Conservation (phyloP, 2,113 vertebrate species). For the Eleginops maclovinus region DNA sequence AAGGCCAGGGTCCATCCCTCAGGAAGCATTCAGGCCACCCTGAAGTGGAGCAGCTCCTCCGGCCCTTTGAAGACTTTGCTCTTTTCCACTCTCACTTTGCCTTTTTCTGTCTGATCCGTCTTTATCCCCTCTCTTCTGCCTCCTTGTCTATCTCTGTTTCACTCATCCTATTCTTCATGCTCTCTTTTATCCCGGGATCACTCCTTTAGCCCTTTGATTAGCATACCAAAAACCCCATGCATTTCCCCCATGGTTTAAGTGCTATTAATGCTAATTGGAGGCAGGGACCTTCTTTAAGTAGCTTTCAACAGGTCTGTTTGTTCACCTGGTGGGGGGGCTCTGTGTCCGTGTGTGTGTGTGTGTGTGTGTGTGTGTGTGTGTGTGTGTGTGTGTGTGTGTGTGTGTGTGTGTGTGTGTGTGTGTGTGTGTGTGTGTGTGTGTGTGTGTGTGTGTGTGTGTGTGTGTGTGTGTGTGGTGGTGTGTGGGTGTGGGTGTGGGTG, state of each 20-base stretch:
- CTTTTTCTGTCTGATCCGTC: slow-evolving; percentile 76
- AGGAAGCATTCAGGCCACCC: slow-evolving; percentile 77
- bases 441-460: slow-evolving; percentile 31
- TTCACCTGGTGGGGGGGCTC: slow-evolving; percentile 76
- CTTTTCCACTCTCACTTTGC: slow-evolving; percentile 67
- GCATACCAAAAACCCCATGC: slow-evolving; percentile 81
- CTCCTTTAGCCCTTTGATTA: slow-evolving; percentile 78
- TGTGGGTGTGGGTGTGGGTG: slow-evolving; percentile 6
- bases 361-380: slow-evolving; percentile 30
- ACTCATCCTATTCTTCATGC: slow-evolving; percentile 79
- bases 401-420: slow-evolving; percentile 3
- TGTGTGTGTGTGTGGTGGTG: slow-evolving; percentile 11
- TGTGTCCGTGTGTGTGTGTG: slow-evolving; percentile 25
- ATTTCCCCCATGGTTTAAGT: slow-evolving; percentile 81
- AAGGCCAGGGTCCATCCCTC: slow-evolving; percentile 47
- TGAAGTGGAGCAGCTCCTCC: slow-evolving; percentile 70
- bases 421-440: slow-evolving; percentile 14
- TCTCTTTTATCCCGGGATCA: slow-evolving; percentile 80
- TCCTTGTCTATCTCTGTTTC: slow-evolving; percentile 69
- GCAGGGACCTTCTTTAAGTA: slow-evolving; percentile 75
- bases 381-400: slow-evolving; percentile 11
- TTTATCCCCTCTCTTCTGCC: slow-evolving; percentile 75
- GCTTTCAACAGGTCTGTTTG: slow-evolving; percentile 76
- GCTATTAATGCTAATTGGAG: slow-evolving; percentile 85
- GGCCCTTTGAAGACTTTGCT: slow-evolving; percentile 79